These are phyloP conservation scores for Diorhabda carinulata DNA, from an alignment of 1,140 invertebrate genomes.

Conservation along the genomic window DNA sequence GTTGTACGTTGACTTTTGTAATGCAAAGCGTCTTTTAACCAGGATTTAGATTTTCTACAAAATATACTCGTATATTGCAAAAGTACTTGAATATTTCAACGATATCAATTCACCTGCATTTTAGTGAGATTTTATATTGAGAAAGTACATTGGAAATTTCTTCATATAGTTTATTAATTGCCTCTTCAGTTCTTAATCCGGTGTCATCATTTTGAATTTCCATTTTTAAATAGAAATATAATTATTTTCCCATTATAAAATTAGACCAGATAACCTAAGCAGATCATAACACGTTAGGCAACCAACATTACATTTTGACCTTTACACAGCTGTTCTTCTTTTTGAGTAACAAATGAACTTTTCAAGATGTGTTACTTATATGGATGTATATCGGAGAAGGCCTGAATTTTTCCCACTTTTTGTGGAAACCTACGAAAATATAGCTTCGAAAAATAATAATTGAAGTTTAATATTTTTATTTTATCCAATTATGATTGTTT, in stretches of 20 bases:
- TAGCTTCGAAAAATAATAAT: too few relatives aligned
- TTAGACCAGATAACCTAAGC: neutral
- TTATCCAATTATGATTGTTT: too few relatives aligned
- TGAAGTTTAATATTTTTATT: too few relatives aligned
- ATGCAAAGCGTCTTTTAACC: conserved; percentile 55
- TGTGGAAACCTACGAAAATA: too few relatives aligned
- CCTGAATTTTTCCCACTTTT: too few relatives aligned
- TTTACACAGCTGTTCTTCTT: too few relatives aligned
- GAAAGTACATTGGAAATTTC: conserved; percentile 50
- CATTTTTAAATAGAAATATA: conserved; percentile 29
- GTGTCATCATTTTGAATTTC: conserved; percentile 28
- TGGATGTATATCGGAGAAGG: too few relatives aligned
- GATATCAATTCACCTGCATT: conserved; percentile 40
- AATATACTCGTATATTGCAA: conserved; percentile 6
- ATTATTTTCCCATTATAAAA: conserved; percentile 10
- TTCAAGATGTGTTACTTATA: too few relatives aligned
- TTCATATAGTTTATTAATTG: conserved; percentile 50
- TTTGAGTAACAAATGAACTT: too few relatives aligned
- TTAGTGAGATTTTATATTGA: conserved; percentile 47
- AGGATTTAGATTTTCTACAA: conserved; percentile 51
- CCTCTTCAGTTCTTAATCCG: conserved; percentile 49
- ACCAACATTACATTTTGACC: neutral
- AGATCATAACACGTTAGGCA: conserved; percentile 5
- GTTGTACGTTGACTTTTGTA: conserved; percentile 62
- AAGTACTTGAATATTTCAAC: neutral